These are phyloP conservation scores for Caloenas nicobarica DNA, from an alignment of 2,113 vertebrate species.

Conservation along the genomic window DNA sequence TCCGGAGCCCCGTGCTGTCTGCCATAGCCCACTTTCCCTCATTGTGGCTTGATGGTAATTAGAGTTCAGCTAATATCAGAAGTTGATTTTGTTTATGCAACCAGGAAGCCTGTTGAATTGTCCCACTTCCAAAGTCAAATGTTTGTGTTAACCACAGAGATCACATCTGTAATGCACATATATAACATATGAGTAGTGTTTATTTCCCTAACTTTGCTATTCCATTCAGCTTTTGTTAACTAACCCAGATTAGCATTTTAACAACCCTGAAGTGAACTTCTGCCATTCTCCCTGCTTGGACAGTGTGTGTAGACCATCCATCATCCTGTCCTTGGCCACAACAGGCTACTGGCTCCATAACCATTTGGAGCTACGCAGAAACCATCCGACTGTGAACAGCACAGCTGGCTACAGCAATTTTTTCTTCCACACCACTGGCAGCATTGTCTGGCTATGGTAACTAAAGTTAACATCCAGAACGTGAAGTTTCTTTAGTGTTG, in stretches of 20 bases:
- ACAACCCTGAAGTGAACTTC: conserved; percentile 84
- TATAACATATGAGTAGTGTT: conserved; percentile 46
- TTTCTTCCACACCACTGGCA: conserved; percentile 81
- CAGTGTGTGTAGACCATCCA: conserved; percentile 79
- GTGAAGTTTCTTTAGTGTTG: conserved; percentile 76
- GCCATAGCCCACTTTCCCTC: background rate
- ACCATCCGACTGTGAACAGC: conserved; percentile 82
- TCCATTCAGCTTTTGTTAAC: conserved; percentile 77
- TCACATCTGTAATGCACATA: conserved; percentile 34
- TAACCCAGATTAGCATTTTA: conserved; percentile 85
- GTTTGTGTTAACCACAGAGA: conserved; percentile 33
- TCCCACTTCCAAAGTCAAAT: conserved; percentile 37
- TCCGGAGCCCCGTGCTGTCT: background rate
- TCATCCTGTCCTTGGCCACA: conserved; percentile 85
- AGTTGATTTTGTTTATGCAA: conserved; percentile 9
- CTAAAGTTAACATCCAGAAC: conserved; percentile 83
- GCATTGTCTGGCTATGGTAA: conserved; percentile 83
- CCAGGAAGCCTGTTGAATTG: conserved; percentile 21
- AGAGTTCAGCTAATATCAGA: conserved; percentile 9
- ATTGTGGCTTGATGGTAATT: background rate
- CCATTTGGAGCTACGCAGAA: conserved; percentile 77
- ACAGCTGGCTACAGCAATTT: conserved; percentile 85
- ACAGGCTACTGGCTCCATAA: conserved; percentile 79
- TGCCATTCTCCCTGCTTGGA: conserved; percentile 77
- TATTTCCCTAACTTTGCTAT: conserved; percentile 66